Base-by-base conservation (phyloP, 2,888 invertebrate species). In the Lucinisca nassula region DNA sequence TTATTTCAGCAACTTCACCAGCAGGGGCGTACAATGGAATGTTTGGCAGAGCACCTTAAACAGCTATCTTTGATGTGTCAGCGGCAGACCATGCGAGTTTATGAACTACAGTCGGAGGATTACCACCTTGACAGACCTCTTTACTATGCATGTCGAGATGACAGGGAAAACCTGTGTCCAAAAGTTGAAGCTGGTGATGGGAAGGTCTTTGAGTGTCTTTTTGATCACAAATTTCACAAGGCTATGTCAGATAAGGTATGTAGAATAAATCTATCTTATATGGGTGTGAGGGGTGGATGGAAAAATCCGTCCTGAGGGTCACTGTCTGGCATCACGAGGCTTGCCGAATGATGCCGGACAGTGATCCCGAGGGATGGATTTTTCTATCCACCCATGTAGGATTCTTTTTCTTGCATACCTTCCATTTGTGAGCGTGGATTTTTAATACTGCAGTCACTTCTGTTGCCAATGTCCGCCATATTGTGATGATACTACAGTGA, bases 51-150 rank as follows among this genome's bases (percentile, higher is more conserved):
- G 88, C 97, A 98, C 45, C 93, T 96, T 30, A 92, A 92, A 3
- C 92, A 95, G 80, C 96, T 99, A 40, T 96, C 97, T 6, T 95
- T 97, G 0, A 97, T 97, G 27, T 99, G 99, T 96, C 97, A 97
- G 93, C 97, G 97, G 84, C 98, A 99, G 95, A 98, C 99, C 10
- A 97, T 98, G 87, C 97, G 97, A 74, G 97, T 99, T 8, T 98
- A 98, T 4, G 98, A 99, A 96, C 97, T 99, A 92, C 99, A 99
- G 96, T 98, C 98, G 0, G 98, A 98, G 92, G 98, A 98, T 95
- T 97, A 98, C 80, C 98, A 98, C 95, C 96, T 98, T 84, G 99
- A 99, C 96, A 97, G 98, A 85, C 98, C 98, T 80, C 97, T 99
- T 87, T 99, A 98, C 96, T 97, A 98, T 93, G 98, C 99, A 0